These are phyloP conservation scores for Augochlora pura DNA, from an alignment of 1,140 invertebrate genomes.

Conservation along the genomic window DNA sequence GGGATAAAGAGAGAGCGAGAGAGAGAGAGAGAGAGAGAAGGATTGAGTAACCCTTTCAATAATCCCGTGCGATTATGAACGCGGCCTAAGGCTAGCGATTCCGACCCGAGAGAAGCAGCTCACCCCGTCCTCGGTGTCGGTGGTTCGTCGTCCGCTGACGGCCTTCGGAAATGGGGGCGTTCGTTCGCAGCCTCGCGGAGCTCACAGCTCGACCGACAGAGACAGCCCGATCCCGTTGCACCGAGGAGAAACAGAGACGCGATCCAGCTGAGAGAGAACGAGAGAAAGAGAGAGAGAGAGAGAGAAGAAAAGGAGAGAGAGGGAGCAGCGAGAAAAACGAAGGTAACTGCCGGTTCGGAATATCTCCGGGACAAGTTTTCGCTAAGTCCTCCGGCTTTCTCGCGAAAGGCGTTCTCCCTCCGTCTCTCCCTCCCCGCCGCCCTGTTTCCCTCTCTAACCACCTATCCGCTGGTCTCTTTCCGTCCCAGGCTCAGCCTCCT, in stretches of 20 bases:
- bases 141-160: constrained; percentile 77
- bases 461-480: no score
- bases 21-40: background rate
- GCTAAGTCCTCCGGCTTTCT: constrained; percentile 12
- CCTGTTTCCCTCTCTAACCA: no score
- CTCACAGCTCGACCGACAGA: constrained; percentile 39
- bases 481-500: background rate
- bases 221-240: background rate
- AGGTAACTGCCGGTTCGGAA: constrained; percentile 21
- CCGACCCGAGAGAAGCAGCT: constrained; percentile 66
- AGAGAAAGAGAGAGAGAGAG: background rate
- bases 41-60: constrained; percentile 15
- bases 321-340: constrained; percentile 24
- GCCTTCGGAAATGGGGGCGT: constrained; percentile 75
- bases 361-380: constrained; percentile 29
- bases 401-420: background rate
- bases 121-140: constrained; percentile 76
- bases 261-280: no score
- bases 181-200: constrained; percentile 56
- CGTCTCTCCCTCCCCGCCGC: no score
- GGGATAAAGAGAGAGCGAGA: no score
- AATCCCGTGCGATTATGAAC: constrained; percentile 41
- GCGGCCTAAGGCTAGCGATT: constrained; percentile 56
- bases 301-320: background rate
- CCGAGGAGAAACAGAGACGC: background rate